Evolutionary conservation across 2,797 vertebrate genomes (phyloP), one percentile per base, ranked within the genome.

Genomic region (Lithobates pipiens): DNA sequence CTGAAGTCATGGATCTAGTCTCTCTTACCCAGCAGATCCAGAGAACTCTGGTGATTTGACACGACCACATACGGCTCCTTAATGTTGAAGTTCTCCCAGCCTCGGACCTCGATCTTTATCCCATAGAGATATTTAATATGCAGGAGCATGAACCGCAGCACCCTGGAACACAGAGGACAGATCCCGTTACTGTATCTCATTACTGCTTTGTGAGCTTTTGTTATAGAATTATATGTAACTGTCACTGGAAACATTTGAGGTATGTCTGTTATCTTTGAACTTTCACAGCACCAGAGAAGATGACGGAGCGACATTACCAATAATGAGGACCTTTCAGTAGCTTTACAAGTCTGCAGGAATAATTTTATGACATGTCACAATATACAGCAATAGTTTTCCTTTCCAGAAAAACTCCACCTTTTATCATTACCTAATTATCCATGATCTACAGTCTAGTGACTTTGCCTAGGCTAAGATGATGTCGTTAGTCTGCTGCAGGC

Each of bases 31-130:
- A 95, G 76, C 72, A 95, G 79, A 57, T 96, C 95, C 21, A 95
- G 89, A 10, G 93, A 95, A 72, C 91, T 94, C 92, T 96, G 95
- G 86, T 95, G 95, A 85, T 96, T 95, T 90, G 94, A 86, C 67
- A 95, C 92, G 0, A 95, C 71, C 0, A 96, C 91, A 0, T 93
- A 95, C 44, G 93, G 94, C 71, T 93, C 93, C 11, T 92, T 92
- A 10, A 90, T 90, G 84, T 89, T 92, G 83, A 96, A 92, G 88
- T 94, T 91, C 80, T 94, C 92, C 83, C 91, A 90, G 68, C 94
- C 95, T 61, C 93, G 94, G 77, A 96, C 93, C 65, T 92, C 90
- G 73, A 94, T 82, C 65, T 94, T 90, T 77, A 96, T 86, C n/a
- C 95, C 95, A 3, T 95, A 91, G 75, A 95, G 82, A 85, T 95